A percentile compares a stretch with the other conserved stretches of the same genome.
These are phyloP conservation scores for Corapipo altera DNA, from an alignment of 2,113 vertebrate genomes.

Conservation along the genomic window DNA sequence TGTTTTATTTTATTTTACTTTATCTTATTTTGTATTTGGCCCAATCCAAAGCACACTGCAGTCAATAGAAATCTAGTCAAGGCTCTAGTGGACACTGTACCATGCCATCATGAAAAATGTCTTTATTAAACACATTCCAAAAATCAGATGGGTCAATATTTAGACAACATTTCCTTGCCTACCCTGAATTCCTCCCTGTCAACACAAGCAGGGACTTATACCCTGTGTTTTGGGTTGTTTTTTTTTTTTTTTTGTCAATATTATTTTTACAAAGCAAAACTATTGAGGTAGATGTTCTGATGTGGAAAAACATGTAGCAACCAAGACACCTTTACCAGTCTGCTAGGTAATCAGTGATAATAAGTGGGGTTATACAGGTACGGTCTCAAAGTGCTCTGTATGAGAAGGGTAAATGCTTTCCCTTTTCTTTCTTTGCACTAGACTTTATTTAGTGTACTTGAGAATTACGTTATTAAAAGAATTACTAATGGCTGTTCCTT, in stretches of 20 bases:
- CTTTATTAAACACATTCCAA: conserved; percentile 9
- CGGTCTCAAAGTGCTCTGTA: accelerated
- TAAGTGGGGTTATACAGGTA: background rate
- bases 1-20: background rate
- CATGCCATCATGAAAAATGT: background rate
- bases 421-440: background rate
- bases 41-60: background rate
- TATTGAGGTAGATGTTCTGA: background rate
- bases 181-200: background rate
- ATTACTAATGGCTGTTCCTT: background rate
- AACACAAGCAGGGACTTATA: background rate
- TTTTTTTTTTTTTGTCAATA: background rate
- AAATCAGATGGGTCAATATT: background rate
- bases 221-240: background rate
- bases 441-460: background rate
- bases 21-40: background rate
- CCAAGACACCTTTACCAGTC: background rate
- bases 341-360: background rate
- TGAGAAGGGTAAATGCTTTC: background rate
- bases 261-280: background rate
- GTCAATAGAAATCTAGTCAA: background rate
- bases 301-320: background rate
- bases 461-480: background rate
- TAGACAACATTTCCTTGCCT: background rate
- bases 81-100: background rate